Evolutionary conservation across 2,888 invertebrate genomes (phyloP), one percentile per base, ranked within the genome.

Genomic region (Ophion ellenae): DNA sequence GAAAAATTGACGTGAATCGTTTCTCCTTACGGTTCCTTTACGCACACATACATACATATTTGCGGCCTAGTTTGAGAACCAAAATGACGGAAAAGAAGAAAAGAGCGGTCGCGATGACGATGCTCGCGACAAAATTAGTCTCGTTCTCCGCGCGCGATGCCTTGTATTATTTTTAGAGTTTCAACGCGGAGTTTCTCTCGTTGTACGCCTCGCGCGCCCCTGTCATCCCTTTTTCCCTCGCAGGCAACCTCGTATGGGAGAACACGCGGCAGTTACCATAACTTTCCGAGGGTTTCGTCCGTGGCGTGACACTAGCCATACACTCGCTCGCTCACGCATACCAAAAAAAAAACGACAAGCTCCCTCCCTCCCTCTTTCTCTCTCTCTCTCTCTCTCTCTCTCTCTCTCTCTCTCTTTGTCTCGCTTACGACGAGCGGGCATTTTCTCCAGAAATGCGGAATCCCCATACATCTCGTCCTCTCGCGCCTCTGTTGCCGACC

Each of bases 291-390:
- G 88, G 87, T 90, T 90, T 10, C 73, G 66, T 74, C 17, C 74
- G 89, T 92, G 90, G 91, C 93, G 92, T 92, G 93, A 92, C 92
- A 92, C 89, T 88, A 90, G 90, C 92, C 91, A 93, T 93, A 92
- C 91, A 90, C 89, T 92, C 90, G 24, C 89, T 88, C 88, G 88
- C 91, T 90, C 91, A 91, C 91, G 91, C 92, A 92, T 92, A 91
- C 91, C 90, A 87, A 90, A 89, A 57, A 71, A 64, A 69, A 17
- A 40, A 40, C 67, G 20, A 67, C 64, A 28, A 32, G 24, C 24
- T 66, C 73, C 67, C 73, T 32, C 69, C 73, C 17, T 20, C 63
- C n/a, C 75, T 63, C 40, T 77, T 10, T 10, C 57, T n/a, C 2
- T 57, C 57, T 17, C 45, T 69, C 45, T 69, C 45, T 66, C 73